A percentile compares a stretch with the other conserved stretches of the same genome.
phyloP scores from a whole-genome alignment of 2,888 invertebrate species.

The Sesamia inferens region DNA sequence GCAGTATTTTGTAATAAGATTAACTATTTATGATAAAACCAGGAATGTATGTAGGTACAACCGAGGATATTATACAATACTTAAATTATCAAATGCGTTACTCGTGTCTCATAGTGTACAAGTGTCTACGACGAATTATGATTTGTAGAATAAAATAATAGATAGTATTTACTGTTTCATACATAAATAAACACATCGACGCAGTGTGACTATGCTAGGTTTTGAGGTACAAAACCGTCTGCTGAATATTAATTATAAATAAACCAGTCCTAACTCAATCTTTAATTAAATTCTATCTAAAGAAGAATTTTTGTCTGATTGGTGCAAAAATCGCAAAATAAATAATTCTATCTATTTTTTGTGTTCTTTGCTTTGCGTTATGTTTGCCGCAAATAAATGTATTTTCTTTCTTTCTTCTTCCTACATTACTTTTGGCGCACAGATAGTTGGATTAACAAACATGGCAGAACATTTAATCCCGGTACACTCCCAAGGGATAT shows the following conservation, averaged over 20 bases:
- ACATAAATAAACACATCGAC: slow-evolving; percentile 26
- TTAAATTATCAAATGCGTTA: neutral
- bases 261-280: neutral
- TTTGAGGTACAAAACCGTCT: slow-evolving; percentile 16
- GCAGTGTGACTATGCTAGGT: slow-evolving; percentile 4
- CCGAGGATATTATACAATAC: neutral
- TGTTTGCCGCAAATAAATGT: no score
- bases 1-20: neutral
- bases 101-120: slow-evolving; percentile 10
- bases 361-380: no score
- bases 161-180: slow-evolving; percentile 10
- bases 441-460: neutral
- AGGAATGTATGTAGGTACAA: neutral
- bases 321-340: neutral
- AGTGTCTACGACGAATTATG: slow-evolving; percentile 29
- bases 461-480: neutral
- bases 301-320: neutral
- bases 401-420: no score
- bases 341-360: neutral
- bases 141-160: slow-evolving; percentile 17
- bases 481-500: neutral
- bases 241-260: slow-evolving; percentile 34
- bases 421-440: neutral
- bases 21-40: neutral
- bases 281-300: no score